phyloP scores from a whole-genome alignment of 2,797 vertebrate species.

The Pseudochirops corinnae region DNA sequence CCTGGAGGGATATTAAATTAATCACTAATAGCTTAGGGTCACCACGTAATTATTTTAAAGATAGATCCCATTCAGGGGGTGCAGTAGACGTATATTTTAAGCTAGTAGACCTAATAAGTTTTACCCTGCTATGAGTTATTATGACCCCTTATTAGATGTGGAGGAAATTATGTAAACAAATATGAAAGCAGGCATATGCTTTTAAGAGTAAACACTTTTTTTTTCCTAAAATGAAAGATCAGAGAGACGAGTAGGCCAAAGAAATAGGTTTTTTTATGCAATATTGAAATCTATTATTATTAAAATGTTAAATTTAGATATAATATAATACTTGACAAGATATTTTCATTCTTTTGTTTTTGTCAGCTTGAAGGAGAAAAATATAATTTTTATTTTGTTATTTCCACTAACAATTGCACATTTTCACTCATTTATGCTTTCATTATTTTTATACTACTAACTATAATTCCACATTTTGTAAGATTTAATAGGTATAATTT shows the following conservation, averaged over 20 bases:
- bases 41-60: background rate
- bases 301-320: conserved; percentile 30
- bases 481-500: background rate
- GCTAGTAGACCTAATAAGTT: background rate
- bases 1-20: background rate
- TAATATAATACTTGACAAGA: background rate
- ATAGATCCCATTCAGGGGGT: background rate
- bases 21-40: background rate
- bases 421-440: background rate
- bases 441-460: background rate
- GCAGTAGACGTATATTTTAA: background rate
- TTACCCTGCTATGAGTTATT: background rate
- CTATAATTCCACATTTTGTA: background rate
- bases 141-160: background rate
- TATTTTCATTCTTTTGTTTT: conserved; percentile 44
- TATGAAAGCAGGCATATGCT: background rate
- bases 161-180: background rate
- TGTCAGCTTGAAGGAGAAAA: conserved; percentile 6
- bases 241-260: background rate
- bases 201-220: background rate
- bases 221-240: background rate
- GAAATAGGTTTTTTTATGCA: background rate
- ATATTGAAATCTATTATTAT: background rate
- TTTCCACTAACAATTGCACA: background rate
- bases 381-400: background rate